Base-by-base conservation (phyloP, 2,797 vertebrate genomes). In the Anolis apletophallus region DNA sequence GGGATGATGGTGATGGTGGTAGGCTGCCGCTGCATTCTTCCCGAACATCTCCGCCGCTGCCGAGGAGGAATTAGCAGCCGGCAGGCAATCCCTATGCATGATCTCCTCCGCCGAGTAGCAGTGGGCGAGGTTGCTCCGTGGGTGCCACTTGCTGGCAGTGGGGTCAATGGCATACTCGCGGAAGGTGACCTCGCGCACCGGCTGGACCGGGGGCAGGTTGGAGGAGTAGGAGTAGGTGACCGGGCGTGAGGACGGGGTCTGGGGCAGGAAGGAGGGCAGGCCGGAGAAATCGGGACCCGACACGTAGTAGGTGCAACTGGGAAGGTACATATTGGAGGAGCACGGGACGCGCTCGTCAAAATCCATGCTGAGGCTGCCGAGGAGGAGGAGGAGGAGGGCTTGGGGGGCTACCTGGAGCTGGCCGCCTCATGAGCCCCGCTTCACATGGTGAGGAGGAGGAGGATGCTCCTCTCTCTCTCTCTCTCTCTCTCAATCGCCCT, bases 291-390 rank as follows among this genome's bases (percentile, higher is more conserved):
- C 99, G 94, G 98, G 97, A 96, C 98, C 98, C 95, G 98, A 98
- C 95, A 99, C 98, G 96, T 99, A 99, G 97, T 99, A 99, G 95
- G 98, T 99, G 97, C 99, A 99, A 97, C 98, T 99, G 95, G 99
- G 99, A 96, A 99, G 97, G 97, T 99, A 99, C 98, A 99, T 99
- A 96, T 98, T 99, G 94, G 99, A 98, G 96, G 98, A 98, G 96
- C 99, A 99, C 95, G 98, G 97, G 94, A 99, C 97, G 95, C 98
- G 98, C 95, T 99, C 98, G 97, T 99, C 98, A 98, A 99, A 99
- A 99, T 99, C 99, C 99, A 99, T 99, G 97, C 98, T 98, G 96
- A 94, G 95, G 14, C 21, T 26, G 83, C 21, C 14, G 14, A 21
- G 57, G 13, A 21, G 57, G 57, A 21, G 40, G 40, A 40, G 40